phyloP scores from a whole-genome alignment of 2,888 invertebrate species.

The Netelia virgata region DNA sequence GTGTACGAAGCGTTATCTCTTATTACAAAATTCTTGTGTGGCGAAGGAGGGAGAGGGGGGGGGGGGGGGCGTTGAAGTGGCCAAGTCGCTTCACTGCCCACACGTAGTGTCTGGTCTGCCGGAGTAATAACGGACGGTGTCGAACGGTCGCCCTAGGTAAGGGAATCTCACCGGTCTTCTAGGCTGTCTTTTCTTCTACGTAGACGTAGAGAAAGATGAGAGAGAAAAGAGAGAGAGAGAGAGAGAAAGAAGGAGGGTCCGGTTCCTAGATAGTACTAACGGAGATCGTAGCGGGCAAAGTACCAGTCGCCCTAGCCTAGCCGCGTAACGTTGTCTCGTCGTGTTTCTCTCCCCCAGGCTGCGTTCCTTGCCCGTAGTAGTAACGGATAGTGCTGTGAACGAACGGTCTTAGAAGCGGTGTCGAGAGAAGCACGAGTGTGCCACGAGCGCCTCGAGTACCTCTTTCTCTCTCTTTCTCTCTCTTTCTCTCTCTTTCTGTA shows the following conservation, averaged over 20 bases:
- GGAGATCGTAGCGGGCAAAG: slow-evolving; percentile 44
- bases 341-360: slow-evolving; percentile 12
- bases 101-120: slow-evolving; percentile 18
- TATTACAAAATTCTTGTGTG: background rate
- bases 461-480: background rate
- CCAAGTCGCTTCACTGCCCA: slow-evolving; percentile 22
- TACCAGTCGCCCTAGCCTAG: slow-evolving; percentile 31
- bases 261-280: slow-evolving; percentile 64
- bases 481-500: no score
- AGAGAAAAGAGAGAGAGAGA: background rate
- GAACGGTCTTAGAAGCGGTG: slow-evolving; percentile 6
- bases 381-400: slow-evolving; percentile 49
- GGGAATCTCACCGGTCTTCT: slow-evolving; percentile 11
- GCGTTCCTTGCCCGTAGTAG: slow-evolving; percentile 53
- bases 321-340: slow-evolving; percentile 27
- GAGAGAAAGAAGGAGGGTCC: slow-evolving; percentile 12
- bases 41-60: background rate
- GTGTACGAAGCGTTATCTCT: background rate
- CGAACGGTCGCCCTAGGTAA: slow-evolving; percentile 35
- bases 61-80: background rate
- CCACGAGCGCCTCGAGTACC: background rate
- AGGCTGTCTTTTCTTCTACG: slow-evolving; percentile 12
- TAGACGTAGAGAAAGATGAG: background rate
- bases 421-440: slow-evolving; percentile 9
- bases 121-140: slow-evolving; percentile 52